Conservation (phyloP, 1,140 invertebrate species). For the Mactra quadrangularis region DNA sequence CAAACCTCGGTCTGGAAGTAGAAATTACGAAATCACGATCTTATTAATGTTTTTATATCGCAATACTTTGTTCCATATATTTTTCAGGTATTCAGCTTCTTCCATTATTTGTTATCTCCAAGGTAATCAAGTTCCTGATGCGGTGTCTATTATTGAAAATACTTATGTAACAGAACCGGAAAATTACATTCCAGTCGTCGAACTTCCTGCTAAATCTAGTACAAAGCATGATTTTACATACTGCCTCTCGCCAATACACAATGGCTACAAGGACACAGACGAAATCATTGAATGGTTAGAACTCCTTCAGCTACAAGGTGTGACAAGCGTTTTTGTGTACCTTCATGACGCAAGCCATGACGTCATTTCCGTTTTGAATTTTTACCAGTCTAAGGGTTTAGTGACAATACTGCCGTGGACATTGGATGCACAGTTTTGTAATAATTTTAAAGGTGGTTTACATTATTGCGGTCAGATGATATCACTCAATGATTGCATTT, state of each 20-base stretch:
- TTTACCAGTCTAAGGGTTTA: neutral
- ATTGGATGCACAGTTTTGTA: neutral
- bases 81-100: slow-evolving; percentile 37
- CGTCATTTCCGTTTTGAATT: slow-evolving; percentile 5
- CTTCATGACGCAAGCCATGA: neutral
- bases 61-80: no score
- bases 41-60: no score
- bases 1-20: no score
- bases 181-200: slow-evolving; percentile 5
- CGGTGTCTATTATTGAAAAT: slow-evolving; percentile 3
- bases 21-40: no score
- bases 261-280: neutral
- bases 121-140: neutral
- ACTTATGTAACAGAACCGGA: neutral
- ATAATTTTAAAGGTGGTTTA: neutral
- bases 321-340: slow-evolving; percentile 17
- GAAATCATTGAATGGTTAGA: slow-evolving; percentile 48
- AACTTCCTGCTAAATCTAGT: neutral
- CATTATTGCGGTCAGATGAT: slow-evolving; percentile 46
- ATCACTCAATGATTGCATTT: slow-evolving; percentile 45
- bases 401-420: slow-evolving; percentile 16
- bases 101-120: slow-evolving; percentile 39
- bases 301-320: slow-evolving; percentile 18
- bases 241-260: slow-evolving; percentile 33
- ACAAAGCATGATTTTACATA: neutral